phyloP scores from a whole-genome alignment of 2,113 vertebrate species.

The Dinomys branickii region DNA sequence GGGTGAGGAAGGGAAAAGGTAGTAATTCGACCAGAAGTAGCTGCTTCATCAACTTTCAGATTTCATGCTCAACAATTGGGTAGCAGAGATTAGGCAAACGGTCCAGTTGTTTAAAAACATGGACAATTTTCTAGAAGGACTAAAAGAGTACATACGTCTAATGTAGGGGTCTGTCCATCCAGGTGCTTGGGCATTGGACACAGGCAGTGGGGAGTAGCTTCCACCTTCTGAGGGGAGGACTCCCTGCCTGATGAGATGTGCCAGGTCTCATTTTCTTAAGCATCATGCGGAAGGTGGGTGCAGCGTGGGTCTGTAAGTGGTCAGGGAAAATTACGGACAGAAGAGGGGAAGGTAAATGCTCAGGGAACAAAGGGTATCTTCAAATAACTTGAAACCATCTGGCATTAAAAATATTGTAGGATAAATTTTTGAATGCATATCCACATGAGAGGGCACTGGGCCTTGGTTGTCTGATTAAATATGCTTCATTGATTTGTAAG shows the following conservation, averaged over 20 bases:
- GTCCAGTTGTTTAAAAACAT: not conserved
- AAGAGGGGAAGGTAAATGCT: not conserved
- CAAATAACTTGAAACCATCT: not conserved
- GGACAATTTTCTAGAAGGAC: not conserved
- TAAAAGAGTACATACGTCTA: not conserved
- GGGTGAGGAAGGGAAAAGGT: not conserved
- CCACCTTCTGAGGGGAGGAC: not conserved
- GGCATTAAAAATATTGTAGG: not conserved
- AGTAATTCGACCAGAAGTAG: not conserved
- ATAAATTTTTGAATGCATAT: not conserved
- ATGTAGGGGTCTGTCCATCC: not conserved
- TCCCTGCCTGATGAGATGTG: fast-evolving
- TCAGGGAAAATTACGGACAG: not conserved
- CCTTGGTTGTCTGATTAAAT: not conserved
- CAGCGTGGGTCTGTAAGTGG: too few species aligned
- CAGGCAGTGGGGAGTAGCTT: not conserved
- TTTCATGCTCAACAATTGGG: not conserved
- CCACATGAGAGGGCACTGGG: not conserved
- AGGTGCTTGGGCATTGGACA: not conserved
- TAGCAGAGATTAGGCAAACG: not conserved
- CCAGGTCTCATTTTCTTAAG: not conserved
- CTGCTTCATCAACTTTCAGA: not conserved
- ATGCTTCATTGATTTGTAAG: not conserved
- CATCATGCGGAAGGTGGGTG: not conserved
- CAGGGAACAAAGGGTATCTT: not conserved